These are phyloP conservation scores for Eleginops maclovinus DNA, from an alignment of 2,113 vertebrate genomes.

Conservation along the genomic window DNA sequence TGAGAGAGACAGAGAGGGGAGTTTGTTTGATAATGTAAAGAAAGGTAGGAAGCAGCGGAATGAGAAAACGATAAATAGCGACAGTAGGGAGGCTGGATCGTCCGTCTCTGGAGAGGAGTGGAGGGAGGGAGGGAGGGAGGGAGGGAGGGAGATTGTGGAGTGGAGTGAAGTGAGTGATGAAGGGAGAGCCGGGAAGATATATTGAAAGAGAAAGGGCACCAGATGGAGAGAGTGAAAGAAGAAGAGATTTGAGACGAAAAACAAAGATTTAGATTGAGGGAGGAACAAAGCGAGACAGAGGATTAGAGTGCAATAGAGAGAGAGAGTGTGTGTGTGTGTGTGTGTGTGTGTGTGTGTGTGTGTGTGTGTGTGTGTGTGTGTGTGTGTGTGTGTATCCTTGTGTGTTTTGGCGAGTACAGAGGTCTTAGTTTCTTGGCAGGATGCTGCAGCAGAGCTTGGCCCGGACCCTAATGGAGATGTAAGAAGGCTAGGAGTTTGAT, in stretches of 20 bases:
- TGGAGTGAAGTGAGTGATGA: conserved; percentile 43
- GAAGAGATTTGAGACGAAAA: conserved; percentile 52
- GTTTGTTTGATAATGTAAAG: conserved; percentile 40
- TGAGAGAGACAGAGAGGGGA: neutral
- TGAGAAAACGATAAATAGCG: conserved; percentile 43
- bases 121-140: conserved; percentile 44
- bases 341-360: conserved; percentile 51
- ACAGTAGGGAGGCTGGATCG: conserved; percentile 41
- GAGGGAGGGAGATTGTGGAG: conserved; percentile 42
- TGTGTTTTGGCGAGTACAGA: conserved; percentile 47
- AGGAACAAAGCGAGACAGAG: conserved; percentile 56
- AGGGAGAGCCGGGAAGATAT: conserved; percentile 42
- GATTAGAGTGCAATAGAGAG: conserved; percentile 31
- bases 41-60: conserved; percentile 17
- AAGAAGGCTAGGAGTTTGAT: conserved; percentile 64
- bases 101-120: conserved; percentile 44
- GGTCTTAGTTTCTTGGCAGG: conserved; percentile 74
- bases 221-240: conserved; percentile 53
- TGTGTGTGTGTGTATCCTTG: conserved; percentile 29
- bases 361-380: conserved; percentile 50
- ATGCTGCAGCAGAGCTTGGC: conserved; percentile 63
- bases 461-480: conserved; percentile 72
- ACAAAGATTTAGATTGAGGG: conserved; percentile 52
- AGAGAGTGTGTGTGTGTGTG: conserved; percentile 30
- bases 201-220: conserved; percentile 50